Evolutionary conservation across 2,888 invertebrate species (phyloP), one percentile per base, ranked within the genome.

Genomic region (Cistogaster globosa): DNA sequence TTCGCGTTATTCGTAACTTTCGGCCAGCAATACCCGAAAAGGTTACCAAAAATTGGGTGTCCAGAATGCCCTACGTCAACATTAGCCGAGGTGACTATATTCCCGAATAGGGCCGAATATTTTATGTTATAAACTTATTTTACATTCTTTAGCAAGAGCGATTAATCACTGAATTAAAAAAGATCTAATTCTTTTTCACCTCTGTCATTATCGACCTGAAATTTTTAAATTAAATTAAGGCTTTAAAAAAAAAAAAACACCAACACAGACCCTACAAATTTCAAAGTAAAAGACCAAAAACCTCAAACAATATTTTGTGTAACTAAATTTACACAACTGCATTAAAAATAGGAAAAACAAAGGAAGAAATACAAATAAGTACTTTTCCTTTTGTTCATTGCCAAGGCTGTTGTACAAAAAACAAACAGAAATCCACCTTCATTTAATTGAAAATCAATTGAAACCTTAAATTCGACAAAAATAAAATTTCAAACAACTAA

Each of bases 391-490:
- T 62, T 72, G 55, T 77, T 62, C 77, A 81, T 72, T 81, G 72
- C 48, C 76, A 84, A 76, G 76, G 75, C 22, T 53, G 53, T 45
- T 36, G 12, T 9, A 12, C 48, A 16, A 26, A 58, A 65, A 42
- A 11, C 14, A 16, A 8, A 45, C 7, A 45, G 45, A 63, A 12
- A 65, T n/a, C 58, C 12, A 48, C 65, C 18, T 22, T 12, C 11
- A 26, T 67, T 71, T 80, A 84, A 67, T 67, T 53, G 16, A 68
- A 71, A 80, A 84, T 81, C 80, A 81, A 84, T 84, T 20, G 80
- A 84, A 84, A 63, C 80, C 76, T n/a, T 77, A 72, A 1, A 48
- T 45, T 53, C 38, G 14, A 71, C 7, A 12, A 22, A 58, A 16
- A 14, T 45, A 69, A 20, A 57, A 42, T 12, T 12, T 38, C 7